Evolutionary conservation across 64 coral and sea anemone genomes (phyloP).

Genomic region (Actinia equina): DNA sequence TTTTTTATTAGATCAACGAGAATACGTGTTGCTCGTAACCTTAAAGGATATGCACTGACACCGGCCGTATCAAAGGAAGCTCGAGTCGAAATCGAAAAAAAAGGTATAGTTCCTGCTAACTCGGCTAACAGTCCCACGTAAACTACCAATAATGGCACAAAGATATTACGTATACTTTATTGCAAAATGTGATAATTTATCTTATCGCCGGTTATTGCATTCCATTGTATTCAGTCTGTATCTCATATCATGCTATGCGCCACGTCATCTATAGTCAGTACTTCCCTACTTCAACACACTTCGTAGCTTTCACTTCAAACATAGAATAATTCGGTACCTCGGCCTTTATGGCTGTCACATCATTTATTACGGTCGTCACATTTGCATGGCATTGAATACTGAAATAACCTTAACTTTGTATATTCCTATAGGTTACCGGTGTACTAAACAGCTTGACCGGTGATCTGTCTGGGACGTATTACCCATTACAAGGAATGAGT

Average conservation of each 20-base stretch:
- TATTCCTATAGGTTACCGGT: neutral
- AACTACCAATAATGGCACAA: neutral
- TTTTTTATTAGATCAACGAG: slow-evolving; percentile 80
- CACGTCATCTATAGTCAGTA: too few species aligned
- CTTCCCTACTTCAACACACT: too few species aligned
- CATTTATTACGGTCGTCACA: too few species aligned
- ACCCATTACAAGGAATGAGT: slow-evolving; percentile 81
- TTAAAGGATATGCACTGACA: slow-evolving; percentile 62
- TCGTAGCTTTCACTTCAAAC: too few species aligned
- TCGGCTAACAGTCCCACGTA: neutral
- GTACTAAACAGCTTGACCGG: slow-evolving; percentile 35
- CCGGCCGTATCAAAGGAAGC: slow-evolving; percentile 63
- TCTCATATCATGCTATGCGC: too few species aligned
- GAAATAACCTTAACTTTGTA: neutral
- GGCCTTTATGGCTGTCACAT: too few species aligned
- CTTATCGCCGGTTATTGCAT: too few species aligned
- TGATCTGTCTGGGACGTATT: slow-evolving; percentile 38
- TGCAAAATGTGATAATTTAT: too few species aligned
- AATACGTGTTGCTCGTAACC: slow-evolving; percentile 89
- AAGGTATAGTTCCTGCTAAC: slow-evolving; percentile 45
- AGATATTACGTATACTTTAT: too few species aligned
- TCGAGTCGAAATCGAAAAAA: slow-evolving; percentile 71
- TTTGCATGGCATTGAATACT: neutral
- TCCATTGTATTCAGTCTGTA: too few species aligned
- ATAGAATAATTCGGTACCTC: too few species aligned